Evolutionary conservation across 2,888 invertebrate genomes (phyloP), one percentile per base, ranked within the genome.

Genomic region (Orthonychiurus folsomi): DNA sequence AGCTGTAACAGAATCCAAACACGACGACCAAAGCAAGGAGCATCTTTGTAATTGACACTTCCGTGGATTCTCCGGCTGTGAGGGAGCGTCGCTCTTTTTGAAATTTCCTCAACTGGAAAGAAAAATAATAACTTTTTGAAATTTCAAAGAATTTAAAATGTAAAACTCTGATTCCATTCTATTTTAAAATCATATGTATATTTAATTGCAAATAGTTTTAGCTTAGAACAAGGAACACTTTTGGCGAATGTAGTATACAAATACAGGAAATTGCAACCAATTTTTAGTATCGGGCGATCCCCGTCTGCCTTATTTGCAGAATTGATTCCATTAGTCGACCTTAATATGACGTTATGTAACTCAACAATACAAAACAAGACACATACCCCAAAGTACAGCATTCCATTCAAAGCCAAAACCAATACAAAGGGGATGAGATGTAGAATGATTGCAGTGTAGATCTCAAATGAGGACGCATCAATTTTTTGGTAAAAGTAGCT

Each of bases 1-100:
- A 69, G 0, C 64, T 63, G 63, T 66, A 64, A 61, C 65, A 69
- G 28, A 69, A 24, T 2, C 66, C 68, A 60, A 66, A 66, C 1
- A 66, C 60, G 2, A 62, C 18, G 1, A 69, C 66, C 5, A 69
- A 56, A 1, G 48, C 28, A 1, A 69, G 60, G 1, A 69, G 57
- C 66, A 67, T 69, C 48, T 57, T 56, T 2, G 65, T 69, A 2
- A 64, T 52, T 1, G 60, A 57, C 3, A 60, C 52, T 37, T 63
- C 63, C 2, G 25, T 55, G 1, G 28, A 23, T n/a, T 63, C 62
- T 1, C 25, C 5, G 1, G n/a, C 24, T 15, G 65, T 62, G 27
- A 65, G 21, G 12, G 47, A 25, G 25, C 60, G 59, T 23, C 60
- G 5, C 15, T 50, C 24, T n/a, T 60, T 52, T 2, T 52, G 47